These are phyloP conservation scores for Cottoperca gobio DNA, from an alignment of 2,797 vertebrate genomes.

Conservation along the genomic window DNA sequence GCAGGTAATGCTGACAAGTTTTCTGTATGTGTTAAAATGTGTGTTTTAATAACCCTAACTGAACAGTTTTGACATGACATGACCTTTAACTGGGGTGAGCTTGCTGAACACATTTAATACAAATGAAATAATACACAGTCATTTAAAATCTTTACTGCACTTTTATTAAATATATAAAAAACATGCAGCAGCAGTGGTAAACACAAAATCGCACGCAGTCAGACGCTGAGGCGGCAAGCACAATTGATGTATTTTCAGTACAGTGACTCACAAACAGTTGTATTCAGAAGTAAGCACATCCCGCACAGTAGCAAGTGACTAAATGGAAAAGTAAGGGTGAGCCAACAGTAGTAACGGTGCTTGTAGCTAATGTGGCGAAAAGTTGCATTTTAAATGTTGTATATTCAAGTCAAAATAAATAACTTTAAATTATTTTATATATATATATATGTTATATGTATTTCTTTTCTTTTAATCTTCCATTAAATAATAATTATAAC, in stretches of 20 bases:
- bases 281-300: slow-evolving; percentile 28
- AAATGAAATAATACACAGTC: slow-evolving; percentile 4
- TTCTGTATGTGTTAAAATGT: not conserved
- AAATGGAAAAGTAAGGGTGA: slow-evolving; percentile 9
- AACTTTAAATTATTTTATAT: not conserved
- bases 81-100: not conserved
- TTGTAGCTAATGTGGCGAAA: not conserved
- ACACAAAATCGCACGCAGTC: slow-evolving; percentile 24
- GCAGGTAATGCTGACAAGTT: not conserved
- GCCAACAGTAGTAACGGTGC: not conserved
- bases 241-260: slow-evolving; percentile 19
- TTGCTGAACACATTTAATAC: not conserved
- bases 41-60: slow-evolving; percentile 8
- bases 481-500: not conserved
- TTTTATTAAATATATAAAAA: slow-evolving; percentile 68
- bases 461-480: not conserved
- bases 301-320: slow-evolving; percentile 25
- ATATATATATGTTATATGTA: not conserved
- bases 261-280: slow-evolving; percentile 19
- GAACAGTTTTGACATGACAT: not conserved
- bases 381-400: slow-evolving; percentile 8
- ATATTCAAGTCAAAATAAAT: not conserved
- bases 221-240: slow-evolving; percentile 34
- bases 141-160: slow-evolving; percentile 51
- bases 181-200: slow-evolving; percentile 49